Evolutionary conservation across 2,888 invertebrate genomes (phyloP).

Genomic region (Troglohyphantes excavatus): DNA sequence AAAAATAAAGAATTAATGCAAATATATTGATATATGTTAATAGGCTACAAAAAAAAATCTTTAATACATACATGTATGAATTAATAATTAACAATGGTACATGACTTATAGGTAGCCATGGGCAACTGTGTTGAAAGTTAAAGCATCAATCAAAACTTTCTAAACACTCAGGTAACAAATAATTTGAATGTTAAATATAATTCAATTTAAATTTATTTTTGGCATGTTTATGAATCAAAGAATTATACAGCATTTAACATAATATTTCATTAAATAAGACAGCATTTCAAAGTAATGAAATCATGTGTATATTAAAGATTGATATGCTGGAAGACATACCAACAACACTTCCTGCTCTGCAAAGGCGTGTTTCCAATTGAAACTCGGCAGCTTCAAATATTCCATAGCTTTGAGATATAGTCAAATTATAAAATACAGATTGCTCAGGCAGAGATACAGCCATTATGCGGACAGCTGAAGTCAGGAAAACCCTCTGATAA

Average conservation of each 20-base stretch:
- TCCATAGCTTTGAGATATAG: constrained; percentile 51
- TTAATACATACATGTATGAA: no score
- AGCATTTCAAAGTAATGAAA: neutral
- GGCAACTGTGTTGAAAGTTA: no score
- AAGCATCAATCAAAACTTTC: no score
- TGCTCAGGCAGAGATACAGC: constrained; percentile 78
- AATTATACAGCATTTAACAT: neutral
- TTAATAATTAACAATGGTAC: no score
- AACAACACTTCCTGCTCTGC: constrained; percentile 68
- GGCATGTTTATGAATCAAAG: no score
- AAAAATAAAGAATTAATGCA: neutral
- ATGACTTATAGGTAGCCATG: no score
- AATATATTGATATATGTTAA: no score
- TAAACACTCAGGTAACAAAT: no score
- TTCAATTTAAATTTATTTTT: no score
- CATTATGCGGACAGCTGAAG: constrained; percentile 58
- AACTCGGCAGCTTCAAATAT: constrained; percentile 55
- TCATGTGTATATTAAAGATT: no score
- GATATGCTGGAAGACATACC: constrained; percentile 71
- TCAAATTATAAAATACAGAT: constrained; percentile 77
- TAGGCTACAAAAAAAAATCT: no score
- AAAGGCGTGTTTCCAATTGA: constrained; percentile 71
- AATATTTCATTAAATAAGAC: neutral
- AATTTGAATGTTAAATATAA: no score
- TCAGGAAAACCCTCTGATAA: constrained; percentile 43